phyloP scores from a whole-genome alignment of 2,113 vertebrate species.

The Cyphomyrus discorhynchus region DNA sequence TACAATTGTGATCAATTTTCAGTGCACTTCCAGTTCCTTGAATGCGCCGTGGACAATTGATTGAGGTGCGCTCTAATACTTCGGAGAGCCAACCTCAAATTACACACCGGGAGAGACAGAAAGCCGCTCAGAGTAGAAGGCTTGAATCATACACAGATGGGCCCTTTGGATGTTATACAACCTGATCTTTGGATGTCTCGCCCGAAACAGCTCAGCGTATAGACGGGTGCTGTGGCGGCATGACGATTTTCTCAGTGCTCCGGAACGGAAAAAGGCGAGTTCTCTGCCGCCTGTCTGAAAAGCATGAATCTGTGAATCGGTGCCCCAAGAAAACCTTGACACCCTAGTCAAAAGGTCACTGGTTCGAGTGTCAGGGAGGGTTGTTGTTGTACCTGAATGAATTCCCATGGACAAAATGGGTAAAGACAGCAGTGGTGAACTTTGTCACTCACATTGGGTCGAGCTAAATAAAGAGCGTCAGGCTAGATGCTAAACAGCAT shows the following conservation, averaged over 20 bases:
- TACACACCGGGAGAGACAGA: constrained; percentile 22
- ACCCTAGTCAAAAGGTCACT: neutral
- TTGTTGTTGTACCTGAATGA: neutral
- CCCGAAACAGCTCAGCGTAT: neutral
- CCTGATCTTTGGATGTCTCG: constrained; percentile 13
- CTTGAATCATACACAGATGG: constrained; percentile 9
- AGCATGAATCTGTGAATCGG: neutral
- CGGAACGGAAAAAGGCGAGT: neutral
- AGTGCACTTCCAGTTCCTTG: constrained; percentile 25
- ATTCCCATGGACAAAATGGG: neutral
- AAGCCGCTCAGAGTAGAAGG: constrained; percentile 3
- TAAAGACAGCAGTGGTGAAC: neutral
- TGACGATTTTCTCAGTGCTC: constrained; percentile 2
- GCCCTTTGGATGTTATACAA: neutral
- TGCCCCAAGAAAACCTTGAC: neutral
- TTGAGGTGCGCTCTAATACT: constrained; percentile 33
- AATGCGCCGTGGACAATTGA: constrained; percentile 32
- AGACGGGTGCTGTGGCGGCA: neutral
- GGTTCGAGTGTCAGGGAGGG: neutral
- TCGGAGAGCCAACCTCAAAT: constrained; percentile 28
- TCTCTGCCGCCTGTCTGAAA: neutral
- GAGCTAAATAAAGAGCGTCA: neutral
- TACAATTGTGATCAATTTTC: constrained; percentile 36
- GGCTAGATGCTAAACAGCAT: neutral
- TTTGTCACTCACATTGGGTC: neutral